Base-by-base conservation (phyloP, 2,113 vertebrate species). In the Brienomyrus brachyistius region DNA sequence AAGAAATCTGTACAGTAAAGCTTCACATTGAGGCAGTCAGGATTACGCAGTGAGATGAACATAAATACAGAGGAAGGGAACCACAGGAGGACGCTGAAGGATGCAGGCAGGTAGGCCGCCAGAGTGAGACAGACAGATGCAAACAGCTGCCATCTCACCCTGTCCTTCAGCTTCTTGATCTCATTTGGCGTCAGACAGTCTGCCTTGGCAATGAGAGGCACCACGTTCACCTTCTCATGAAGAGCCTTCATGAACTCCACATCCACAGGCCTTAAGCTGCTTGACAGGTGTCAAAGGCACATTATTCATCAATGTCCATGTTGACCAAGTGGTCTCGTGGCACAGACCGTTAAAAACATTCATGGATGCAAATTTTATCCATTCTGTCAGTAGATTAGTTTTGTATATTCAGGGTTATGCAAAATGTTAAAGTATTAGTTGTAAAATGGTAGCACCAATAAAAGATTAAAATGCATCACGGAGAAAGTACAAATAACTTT, bases 221-320 rank as follows among this genome's bases (percentile, higher is more conserved):
- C 97, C 3, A 99, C 98, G 93, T 99, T 99, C 83, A 99, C 98
- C 91, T 99, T 99, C 94, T 99, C 98, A 5, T 99, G 98, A 62
- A 99, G 95, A 2, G 98, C 98, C 93, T 98, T 99, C 98, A 99
- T 99, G 94, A 99, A 99, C 90, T 98, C 97, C 9, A 99, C 97
- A 40, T 99, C 98, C 89, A 99, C 98, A 0, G 98, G 98, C 90
- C 98, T 97, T 92, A 99, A 92, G 54, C 98, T 99, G 94, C 1
- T 35, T 5, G 15, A 6, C 85, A 90, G 2, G 47, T 1, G 21
- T 88, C 62, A 85, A 66, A 11, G 17, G 15, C 74, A 54, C 50
- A 56, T 52, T 80, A 82, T 43, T 31, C 19, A 11, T 48, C 40
- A 23, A 21, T 21, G 43, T 21, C 27, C 27, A 35, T 27, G 13